Conservation (phyloP, 2,113 vertebrate genomes). For the Anolis sagrei region DNA sequence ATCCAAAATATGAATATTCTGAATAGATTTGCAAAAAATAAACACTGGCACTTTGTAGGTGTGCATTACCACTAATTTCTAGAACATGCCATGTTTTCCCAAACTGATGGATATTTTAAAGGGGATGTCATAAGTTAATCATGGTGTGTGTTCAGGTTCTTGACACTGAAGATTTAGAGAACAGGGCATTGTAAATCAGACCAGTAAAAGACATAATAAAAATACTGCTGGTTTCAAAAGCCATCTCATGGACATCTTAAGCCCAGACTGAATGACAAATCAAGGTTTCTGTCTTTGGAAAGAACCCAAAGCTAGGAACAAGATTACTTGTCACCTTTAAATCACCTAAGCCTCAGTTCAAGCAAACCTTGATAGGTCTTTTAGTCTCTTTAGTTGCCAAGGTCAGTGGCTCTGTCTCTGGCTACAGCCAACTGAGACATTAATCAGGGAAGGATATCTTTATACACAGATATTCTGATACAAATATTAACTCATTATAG, state of each 20-base stretch:
- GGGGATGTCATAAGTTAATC: constrained; percentile 25
- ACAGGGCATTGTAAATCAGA: constrained; percentile 2
- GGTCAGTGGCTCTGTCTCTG: constrained; percentile 35
- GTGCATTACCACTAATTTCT: neutral
- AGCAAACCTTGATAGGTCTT: constrained; percentile 60
- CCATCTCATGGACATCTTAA: constrained; percentile 64
- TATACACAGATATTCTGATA: neutral
- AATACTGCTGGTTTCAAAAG: constrained; percentile 50
- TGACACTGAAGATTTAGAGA: constrained; percentile 54
- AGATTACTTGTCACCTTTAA: constrained; percentile 70
- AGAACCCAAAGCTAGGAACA: constrained; percentile 54
- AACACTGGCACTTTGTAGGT: neutral
- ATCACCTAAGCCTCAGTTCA: constrained; percentile 62
- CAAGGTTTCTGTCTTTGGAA: constrained; percentile 50
- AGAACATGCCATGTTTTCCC: constrained; percentile 2
- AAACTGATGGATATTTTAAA: neutral
- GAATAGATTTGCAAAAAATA: constrained; percentile 3
- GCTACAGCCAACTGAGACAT: rapidly evolving
- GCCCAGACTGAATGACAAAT: constrained; percentile 65
- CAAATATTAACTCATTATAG: constrained; percentile 7
- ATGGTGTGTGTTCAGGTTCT: constrained; percentile 40
- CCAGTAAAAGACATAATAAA: constrained; percentile 47
- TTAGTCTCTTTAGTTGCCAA: constrained; percentile 39
- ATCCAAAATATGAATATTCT: neutral
- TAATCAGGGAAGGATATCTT: neutral